Base-by-base conservation (phyloP, 2,797 vertebrate genomes). In the Euthynnus affinis region DNA sequence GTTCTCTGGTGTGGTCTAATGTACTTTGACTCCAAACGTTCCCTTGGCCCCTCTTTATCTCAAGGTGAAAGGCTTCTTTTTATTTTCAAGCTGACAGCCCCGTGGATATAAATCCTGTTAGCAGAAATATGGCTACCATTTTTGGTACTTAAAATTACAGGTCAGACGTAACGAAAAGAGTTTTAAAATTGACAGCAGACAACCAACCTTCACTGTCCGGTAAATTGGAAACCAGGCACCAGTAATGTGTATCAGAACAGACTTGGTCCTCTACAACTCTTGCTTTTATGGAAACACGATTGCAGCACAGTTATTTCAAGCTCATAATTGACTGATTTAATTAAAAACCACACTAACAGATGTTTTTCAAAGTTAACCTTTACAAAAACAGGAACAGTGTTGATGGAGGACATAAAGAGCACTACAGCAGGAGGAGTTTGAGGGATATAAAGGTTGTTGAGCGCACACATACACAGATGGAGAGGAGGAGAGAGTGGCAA, bases 391-490 rank as follows among this genome's bases (percentile, higher is more conserved):
- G 4, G 17, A 56, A 61, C 1, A 57, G 23, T 51, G 48, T 23
- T 64, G 20, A 7, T 58, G 44, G 53, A 88, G 67, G 85, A 82
- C 80, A 64, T 56, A 44, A 58, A 82, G 77, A 71, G 68, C 80
- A 78, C 52, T 8, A 20, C 2, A 58, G 67, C 49, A 66, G 77
- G 70, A 85, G 84, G 68, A 78, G 74, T 48, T 25, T 15, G 57
- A 72, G 22, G 23, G 6, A 44, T 57, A 51, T 65, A 70, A 78
- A 84, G 79, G 85, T 87, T 86, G 69, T 58, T 69, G 72, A 68
- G 59, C 86, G 75, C 69, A 83, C 61, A 60, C 64, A 83, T 70
- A 83, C 87, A 74, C 87, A 91, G 87, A 90, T 81, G 87, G 83
- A 78, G 85, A 85, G 84, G 80, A 74, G 82, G 87, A 85, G 84